Base-by-base conservation (phyloP, 2,888 invertebrate species). In the Aphidius colemani region DNA sequence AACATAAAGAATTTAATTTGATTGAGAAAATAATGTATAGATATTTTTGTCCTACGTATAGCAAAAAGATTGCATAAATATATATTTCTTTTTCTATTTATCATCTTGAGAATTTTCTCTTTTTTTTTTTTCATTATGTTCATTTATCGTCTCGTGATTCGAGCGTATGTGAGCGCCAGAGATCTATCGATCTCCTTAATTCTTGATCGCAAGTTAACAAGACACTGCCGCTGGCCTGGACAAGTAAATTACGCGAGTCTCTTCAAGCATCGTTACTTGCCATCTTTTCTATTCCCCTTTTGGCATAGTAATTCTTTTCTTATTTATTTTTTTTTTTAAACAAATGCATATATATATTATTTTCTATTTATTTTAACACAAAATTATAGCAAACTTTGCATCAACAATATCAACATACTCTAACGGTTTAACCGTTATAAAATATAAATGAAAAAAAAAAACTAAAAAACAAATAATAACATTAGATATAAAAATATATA, bases 201-300 rank as follows among this genome's bases (percentile, higher is more conserved):
- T 75, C 78, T 68, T 71, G 77, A 80, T 79, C 78, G 74, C 72
- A 68, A 78, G 74, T 76, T 80, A 78, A 79, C 79, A 78, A 79
- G 79, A 77, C 76, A 75, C 72, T 71, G 77, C 79, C 77, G 75
- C 74, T 74, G 74, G 76, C 69, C 30, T 70, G 74, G 74, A 77
- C 77, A 75, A 75, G 79, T 79, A 79, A 79, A 80, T 80, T 80
- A 78, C 80, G 75, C 76, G 70, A 53, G 66, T 69, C 30, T 30
- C 30, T 30, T 30, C 30, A 30, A 30, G 11, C 57, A 48, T 57
- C 57, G 57, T 57, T 57, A 57, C 39, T 46, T 45, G 46, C 57
- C n/a, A 57, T 53, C 45, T 56, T 57, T 48, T 48, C 44, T 60
- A 61, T 57, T 61, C 55, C n/a, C 51, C 59, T 59, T 62, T 58